Evolutionary conservation across 2,888 invertebrate genomes (phyloP).

Genomic region (Rapana venosa): DNA sequence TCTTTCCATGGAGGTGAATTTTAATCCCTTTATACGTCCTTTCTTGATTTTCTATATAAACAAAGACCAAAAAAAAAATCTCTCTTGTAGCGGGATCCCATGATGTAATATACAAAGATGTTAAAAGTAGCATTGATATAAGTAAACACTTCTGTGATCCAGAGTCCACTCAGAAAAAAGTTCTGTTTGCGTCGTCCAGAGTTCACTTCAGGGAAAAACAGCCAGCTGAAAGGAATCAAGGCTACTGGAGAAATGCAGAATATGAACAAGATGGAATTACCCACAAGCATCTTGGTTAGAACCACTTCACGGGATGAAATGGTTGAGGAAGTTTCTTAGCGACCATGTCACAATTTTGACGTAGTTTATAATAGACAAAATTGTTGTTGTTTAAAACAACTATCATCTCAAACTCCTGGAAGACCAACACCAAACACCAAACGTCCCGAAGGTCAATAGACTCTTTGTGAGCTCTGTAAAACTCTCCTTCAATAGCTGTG

Average conservation of each 20-base stretch:
- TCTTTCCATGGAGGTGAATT: no score
- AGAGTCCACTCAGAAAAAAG: neutral
- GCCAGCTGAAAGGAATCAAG: neutral
- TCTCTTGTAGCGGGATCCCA: conserved; percentile 8
- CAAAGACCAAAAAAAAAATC: no score
- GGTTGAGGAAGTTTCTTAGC: neutral
- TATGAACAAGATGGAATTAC: neutral
- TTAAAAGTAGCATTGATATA: neutral
- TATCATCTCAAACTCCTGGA: neutral
- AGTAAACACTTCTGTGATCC: neutral
- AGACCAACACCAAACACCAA: neutral
- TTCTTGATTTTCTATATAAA: no score
- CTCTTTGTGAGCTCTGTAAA: neutral
- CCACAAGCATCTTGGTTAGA: neutral
- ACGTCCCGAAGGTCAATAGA: neutral
- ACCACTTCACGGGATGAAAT: neutral
- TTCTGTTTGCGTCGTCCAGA: neutral
- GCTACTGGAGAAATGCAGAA: neutral
- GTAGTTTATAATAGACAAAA: neutral
- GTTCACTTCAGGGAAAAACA: neutral
- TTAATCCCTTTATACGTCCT: no score
- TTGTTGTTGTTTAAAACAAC: neutral
- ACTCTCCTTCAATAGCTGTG: neutral
- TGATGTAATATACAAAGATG: neutral
- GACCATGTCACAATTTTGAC: neutral